These are phyloP conservation scores for Anastrepha ludens DNA, from an alignment of 1,140 invertebrate species.

Conservation along the genomic window DNA sequence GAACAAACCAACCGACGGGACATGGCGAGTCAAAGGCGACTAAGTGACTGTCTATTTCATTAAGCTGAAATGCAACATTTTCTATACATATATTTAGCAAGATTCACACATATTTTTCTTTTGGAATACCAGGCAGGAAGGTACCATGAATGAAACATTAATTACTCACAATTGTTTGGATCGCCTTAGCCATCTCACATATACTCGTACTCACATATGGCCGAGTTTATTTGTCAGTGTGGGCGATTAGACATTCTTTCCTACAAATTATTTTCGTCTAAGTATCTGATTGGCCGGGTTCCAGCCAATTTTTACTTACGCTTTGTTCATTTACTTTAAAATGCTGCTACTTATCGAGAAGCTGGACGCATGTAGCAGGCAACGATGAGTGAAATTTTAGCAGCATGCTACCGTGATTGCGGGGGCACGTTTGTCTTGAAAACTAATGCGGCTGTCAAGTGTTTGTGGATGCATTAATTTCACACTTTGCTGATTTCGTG, in stretches of 20 bases:
- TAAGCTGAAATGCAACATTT: neutral
- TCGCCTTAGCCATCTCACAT: neutral
- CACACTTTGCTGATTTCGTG: slow-evolving; percentile 54
- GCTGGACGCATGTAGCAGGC: slow-evolving; percentile 11
- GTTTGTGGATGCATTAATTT: slow-evolving; percentile 54
- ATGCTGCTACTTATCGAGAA: neutral
- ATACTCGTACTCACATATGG: neutral
- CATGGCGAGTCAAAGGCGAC: slow-evolving; percentile 43
- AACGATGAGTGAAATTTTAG: slow-evolving; percentile 35
- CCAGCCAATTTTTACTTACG: neutral
- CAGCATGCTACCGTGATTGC: slow-evolving; percentile 21
- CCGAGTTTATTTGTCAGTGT: neutral
- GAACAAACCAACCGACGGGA: slow-evolving; percentile 23
- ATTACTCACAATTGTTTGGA: neutral
- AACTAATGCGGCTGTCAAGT: slow-evolving; percentile 47
- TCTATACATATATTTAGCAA: neutral
- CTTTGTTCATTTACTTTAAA: neutral
- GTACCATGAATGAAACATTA: slow-evolving; percentile 4
- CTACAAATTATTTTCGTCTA: neutral
- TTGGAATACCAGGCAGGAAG: slow-evolving; percentile 12
- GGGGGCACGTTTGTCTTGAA: slow-evolving; percentile 38
- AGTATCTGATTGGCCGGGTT: neutral
- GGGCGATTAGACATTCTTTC: neutral
- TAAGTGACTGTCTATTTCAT: slow-evolving; percentile 40
- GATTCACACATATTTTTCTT: neutral